Percentiles rank a stretch among this genome's conserved stretches.
Evolutionary conservation across 2,888 invertebrate species (phyloP).

Genomic region (Dascillus cervinus): DNA sequence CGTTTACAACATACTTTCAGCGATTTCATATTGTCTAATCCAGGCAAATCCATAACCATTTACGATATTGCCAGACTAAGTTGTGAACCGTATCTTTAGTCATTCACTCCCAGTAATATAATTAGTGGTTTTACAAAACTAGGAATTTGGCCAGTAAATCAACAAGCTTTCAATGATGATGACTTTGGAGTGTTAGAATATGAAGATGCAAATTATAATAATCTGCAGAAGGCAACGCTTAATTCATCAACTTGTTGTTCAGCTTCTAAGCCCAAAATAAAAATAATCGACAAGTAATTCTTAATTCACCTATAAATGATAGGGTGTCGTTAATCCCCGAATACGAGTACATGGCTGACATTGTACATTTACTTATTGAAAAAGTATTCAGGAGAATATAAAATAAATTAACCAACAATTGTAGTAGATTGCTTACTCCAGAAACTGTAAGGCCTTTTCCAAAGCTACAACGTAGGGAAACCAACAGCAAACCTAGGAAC

Average conservation of each 20-base stretch:
- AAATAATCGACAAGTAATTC: too few relatives aligned
- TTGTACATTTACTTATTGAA: too few relatives aligned
- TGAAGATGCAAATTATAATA: not conserved
- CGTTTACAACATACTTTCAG: conserved; percentile 16
- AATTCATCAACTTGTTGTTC: too few relatives aligned
- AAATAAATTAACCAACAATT: too few relatives aligned
- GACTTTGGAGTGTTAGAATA: not conserved
- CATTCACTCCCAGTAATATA: conserved; percentile 7
- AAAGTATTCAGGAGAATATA: too few relatives aligned
- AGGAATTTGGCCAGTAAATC: conserved; percentile 6
- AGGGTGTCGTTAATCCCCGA: too few relatives aligned
- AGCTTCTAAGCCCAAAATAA: conserved; percentile 1
- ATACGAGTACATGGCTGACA: too few relatives aligned
- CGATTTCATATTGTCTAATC: conserved; percentile 20
- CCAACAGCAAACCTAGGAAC: not conserved
- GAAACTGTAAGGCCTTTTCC: not conserved
- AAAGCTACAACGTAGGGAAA: not conserved
- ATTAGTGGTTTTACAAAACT: conserved; percentile 4
- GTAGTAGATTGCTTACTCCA: too few relatives aligned
- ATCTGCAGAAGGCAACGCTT: too few relatives aligned
- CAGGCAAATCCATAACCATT: conserved; percentile 23
- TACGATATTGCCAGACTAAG: conserved; percentile 7
- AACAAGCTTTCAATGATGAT: not conserved
- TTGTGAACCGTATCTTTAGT: conserved; percentile 6
- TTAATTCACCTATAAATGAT: too few relatives aligned